phyloP scores from a whole-genome alignment of 2,888 invertebrate genomes.

The Drosophila meridionalis region DNA sequence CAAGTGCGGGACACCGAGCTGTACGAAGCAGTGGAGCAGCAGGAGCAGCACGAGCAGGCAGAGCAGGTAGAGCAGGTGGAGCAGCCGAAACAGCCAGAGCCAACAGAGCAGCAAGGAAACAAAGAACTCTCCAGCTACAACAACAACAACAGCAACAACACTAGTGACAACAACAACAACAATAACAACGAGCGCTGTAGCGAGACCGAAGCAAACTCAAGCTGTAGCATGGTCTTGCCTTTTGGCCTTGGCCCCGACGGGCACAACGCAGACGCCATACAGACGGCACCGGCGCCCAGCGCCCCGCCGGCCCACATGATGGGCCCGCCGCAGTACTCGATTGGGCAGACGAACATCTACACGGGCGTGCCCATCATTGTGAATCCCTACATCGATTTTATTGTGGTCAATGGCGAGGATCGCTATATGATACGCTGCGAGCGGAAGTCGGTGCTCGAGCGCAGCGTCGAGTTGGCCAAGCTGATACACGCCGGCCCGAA shows the following conservation, averaged over 20 bases:
- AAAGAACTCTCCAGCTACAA: not conserved
- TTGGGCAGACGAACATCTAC: constrained; percentile 78
- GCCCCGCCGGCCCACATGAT: constrained; percentile 82
- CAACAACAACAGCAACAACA: constrained; percentile 1
- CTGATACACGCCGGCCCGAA: constrained; percentile 84
- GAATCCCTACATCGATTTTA: constrained; percentile 84
- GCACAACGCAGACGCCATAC: constrained; percentile 77
- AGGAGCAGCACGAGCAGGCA: not conserved
- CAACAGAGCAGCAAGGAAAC: not conserved
- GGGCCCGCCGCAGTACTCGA: constrained; percentile 57
- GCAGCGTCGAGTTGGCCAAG: constrained; percentile 84
- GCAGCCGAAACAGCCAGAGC: not conserved
- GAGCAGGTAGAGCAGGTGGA: not conserved
- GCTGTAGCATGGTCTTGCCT: constrained; percentile 82
- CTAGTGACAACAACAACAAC: not conserved
- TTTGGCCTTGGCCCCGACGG: constrained; percentile 84
- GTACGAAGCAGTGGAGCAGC: not conserved
- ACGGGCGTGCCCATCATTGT: constrained; percentile 82
- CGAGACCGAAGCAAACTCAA: not conserved
- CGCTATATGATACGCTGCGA: constrained; percentile 84
- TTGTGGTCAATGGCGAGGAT: constrained; percentile 85
- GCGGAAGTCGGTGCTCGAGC: constrained; percentile 83
- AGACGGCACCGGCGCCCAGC: constrained; percentile 77
- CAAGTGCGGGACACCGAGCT: constrained; percentile 30
- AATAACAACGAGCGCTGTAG: constrained; percentile 13